Base-by-base conservation (phyloP, 2,797 vertebrate species). In the Phoebastria nigripes region DNA sequence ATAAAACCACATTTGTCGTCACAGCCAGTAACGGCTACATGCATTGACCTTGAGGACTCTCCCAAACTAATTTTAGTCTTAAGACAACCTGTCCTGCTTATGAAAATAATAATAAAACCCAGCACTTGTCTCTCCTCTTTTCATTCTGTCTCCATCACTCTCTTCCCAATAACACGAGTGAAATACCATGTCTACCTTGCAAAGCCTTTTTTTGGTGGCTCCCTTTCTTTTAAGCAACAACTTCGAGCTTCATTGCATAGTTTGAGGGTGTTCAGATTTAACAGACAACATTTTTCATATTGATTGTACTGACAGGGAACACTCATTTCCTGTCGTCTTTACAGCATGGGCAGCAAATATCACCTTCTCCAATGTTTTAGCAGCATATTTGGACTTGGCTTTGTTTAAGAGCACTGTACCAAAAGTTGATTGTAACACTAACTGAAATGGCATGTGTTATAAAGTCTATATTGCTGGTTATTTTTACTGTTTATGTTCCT, bases 401-500 rank as follows among this genome's bases (percentile, higher is more conserved):
- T 90, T 89, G 58, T 91, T 93, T 91, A 93, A 66, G 47, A 94
- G 54, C 2, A 0, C 28, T 46, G 47, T 59, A 70, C 26, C 33
- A 37, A 29, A 82, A 93, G 52, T 16, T 87, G 70, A 51, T 67
- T 52, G 33, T 13, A 82, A 62, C 24, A 52, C 28, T 61, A 69
- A 62, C 58, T 41, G 41, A 66, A 87, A 81, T 37, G 55, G 42
- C 21, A 39, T 47, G 16, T 3, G 46, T 51, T 80, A 33, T 70
- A 47, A 90, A 80, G 35, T 62, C 70, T 71, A 3, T 58, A 81
- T 31, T 74, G 54, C 49, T 80, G 41, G 15, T 67, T 69, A 65
- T 67, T 77, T 94, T 89, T 93, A 42, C 54, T 74, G 69, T 86
- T 79, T 96, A 88, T 84, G 25, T 73, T 93, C 72, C 39, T 87